Percentiles rank a stretch among this genome's conserved stretches.
phyloP scores from a whole-genome alignment of 2,113 vertebrate species.

The Pagrus major region DNA sequence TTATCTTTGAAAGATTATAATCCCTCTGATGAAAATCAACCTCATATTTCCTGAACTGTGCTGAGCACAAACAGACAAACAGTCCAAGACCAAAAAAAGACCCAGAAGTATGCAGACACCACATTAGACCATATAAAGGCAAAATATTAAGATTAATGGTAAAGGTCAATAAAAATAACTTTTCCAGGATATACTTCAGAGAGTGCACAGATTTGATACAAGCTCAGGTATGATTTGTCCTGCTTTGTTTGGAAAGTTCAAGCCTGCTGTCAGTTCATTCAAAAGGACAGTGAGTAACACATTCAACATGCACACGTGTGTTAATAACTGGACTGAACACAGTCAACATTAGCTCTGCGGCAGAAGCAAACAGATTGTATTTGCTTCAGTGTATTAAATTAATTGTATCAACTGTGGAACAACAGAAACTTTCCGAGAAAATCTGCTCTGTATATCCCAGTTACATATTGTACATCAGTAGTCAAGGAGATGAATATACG shows the following conservation, averaged over 20 bases:
- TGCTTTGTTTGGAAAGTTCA: neutral
- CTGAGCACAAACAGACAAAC: too few relatives aligned
- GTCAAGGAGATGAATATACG: neutral
- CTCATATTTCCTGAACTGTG: too few relatives aligned
- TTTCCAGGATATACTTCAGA: neutral
- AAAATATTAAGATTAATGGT: neutral
- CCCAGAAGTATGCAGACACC: neutral
- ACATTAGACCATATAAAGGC: neutral
- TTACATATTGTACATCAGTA: neutral
- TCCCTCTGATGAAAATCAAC: too few relatives aligned
- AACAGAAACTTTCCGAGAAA: slow-evolving; percentile 7
- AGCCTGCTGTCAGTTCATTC: neutral
- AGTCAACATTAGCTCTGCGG: slow-evolving; percentile 16
- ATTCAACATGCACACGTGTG: neutral
- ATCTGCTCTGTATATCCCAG: neutral
- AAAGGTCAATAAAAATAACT: neutral
- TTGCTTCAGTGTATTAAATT: slow-evolving; percentile 4
- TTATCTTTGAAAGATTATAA: too few relatives aligned
- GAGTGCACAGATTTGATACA: neutral
- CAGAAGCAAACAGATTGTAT: slow-evolving; percentile 45
- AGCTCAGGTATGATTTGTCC: neutral
- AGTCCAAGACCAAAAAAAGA: neutral
- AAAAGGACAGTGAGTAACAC: slow-evolving; percentile 5
- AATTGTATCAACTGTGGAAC: neutral
- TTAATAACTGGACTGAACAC: slow-evolving; percentile 16